phyloP scores from a whole-genome alignment of 2,113 vertebrate species.

The Porphyrio hochstetteri region DNA sequence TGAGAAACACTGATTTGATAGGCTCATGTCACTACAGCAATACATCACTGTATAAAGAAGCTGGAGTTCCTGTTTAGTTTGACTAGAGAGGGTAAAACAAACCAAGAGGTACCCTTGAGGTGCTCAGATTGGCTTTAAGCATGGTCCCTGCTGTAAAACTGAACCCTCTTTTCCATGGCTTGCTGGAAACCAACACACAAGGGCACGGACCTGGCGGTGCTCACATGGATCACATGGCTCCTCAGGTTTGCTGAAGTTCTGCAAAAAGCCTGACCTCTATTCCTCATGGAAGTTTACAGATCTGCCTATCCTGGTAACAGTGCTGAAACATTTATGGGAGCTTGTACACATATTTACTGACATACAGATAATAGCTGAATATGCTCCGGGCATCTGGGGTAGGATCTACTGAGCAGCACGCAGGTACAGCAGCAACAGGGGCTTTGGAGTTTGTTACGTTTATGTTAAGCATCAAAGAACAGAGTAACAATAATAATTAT shows the following conservation, averaged over 20 bases:
- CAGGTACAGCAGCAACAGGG: not conserved
- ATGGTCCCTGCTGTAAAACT: not conserved
- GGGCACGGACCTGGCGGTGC: not conserved
- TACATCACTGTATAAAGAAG: not conserved
- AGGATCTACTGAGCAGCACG: not conserved
- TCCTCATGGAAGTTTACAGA: not conserved
- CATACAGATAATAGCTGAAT: not conserved
- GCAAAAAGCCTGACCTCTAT: not conserved
- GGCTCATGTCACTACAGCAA: rapidly evolving
- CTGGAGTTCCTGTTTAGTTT: not conserved
- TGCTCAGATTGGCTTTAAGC: not conserved
- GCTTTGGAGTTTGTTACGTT: not conserved
- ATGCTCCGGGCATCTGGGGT: not conserved
- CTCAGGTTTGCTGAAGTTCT: not conserved
- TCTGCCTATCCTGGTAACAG: not conserved
- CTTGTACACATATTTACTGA: not conserved
- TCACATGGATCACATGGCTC: not conserved
- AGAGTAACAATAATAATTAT: not conserved
- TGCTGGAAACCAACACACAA: not conserved
- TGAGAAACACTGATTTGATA: not conserved
- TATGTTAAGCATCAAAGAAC: not conserved
- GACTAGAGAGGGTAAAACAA: not conserved
- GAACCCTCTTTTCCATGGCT: not conserved
- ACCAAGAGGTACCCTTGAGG: not conserved
- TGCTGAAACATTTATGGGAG: not conserved